Evolutionary conservation across 2,888 invertebrate genomes (phyloP), one percentile per base, ranked within the genome.

Genomic region (Oxytorus armatus): DNA sequence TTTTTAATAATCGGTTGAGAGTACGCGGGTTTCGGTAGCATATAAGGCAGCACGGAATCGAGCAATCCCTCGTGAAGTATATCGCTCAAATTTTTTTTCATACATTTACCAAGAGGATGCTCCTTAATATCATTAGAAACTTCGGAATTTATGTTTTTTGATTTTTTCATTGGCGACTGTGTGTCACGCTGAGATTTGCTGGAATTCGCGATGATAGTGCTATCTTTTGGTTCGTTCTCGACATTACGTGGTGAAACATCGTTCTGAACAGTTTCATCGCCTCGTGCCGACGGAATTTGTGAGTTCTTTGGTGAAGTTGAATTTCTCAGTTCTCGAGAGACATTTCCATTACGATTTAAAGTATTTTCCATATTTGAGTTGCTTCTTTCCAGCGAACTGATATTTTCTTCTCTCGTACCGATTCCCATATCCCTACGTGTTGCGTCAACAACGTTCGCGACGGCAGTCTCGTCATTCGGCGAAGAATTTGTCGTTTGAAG

Each of bases 61-160:
- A 97, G 91, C 78, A 97, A 93, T 10, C 97, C 97, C 92, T 97
- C 97, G 59, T 96, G 95, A 81, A 97, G 93, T 0, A 97, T 94
- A 92, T 96, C 92, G 83, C 94, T 93, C 77, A 92, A 85, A 87
- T 90, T 92, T 83, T 85, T 92, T 90, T 92, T 92, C 87, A 92
- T 88, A 23, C 88, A 78, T 76, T 86, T 87, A 25, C 88, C 85
- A 44, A 92, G 76, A 42, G 86, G 69, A 51, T 74, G 84, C 39
- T 90, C 89, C 25, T 84, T 88, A 3, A 76, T 77, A 18, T 85
- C 84, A n/a, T 23, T 42, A 2, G 25, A 16, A 42, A 66, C 14
- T 49, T 83, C 83, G 70, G 16, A 23, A 5, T 16, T 80, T 2
- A 39, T 25, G 11, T 21, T 49, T 77, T 76, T 82, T 14, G 29